These are phyloP conservation scores for Amblyraja radiata DNA, from an alignment of 2,797 vertebrate species.

Conservation along the genomic window DNA sequence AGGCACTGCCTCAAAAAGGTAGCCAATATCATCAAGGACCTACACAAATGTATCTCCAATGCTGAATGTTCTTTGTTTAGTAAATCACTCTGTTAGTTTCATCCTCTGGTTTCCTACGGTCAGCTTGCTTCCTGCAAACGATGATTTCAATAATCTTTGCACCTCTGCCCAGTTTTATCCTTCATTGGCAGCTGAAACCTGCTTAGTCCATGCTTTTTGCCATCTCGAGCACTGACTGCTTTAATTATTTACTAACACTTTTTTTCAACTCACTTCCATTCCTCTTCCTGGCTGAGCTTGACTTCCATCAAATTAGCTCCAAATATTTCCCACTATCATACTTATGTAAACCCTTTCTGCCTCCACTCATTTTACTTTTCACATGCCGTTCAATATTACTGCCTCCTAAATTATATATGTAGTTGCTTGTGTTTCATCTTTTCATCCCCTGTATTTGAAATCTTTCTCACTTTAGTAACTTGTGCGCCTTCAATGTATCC, in stretches of 20 bases:
- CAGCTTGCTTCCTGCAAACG: not conserved
- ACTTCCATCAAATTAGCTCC: not conserved
- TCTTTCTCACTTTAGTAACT: not conserved
- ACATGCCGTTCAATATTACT: not conserved
- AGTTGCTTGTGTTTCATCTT: not conserved
- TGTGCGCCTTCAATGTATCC: not conserved
- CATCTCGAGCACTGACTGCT: not conserved
- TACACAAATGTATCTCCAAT: not conserved
- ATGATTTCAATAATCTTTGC: not conserved
- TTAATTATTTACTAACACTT: no score
- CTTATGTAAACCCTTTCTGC: not conserved
- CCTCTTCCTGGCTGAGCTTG: not conserved
- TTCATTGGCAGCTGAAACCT: not conserved
- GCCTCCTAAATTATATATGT: not conserved
- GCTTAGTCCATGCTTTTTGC: not conserved
- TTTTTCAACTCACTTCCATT: no score
- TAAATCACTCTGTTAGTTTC: not conserved
- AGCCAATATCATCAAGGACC: no score
- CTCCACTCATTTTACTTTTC: not conserved
- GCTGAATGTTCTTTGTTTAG: not conserved
- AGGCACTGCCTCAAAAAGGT: no score
- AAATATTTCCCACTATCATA: no score
- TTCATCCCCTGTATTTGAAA: not conserved
- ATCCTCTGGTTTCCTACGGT: not conserved
- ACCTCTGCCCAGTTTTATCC: not conserved